These are phyloP conservation scores for Philotrypesis tridentata DNA, from an alignment of 1,140 invertebrate genomes.

Conservation along the genomic window DNA sequence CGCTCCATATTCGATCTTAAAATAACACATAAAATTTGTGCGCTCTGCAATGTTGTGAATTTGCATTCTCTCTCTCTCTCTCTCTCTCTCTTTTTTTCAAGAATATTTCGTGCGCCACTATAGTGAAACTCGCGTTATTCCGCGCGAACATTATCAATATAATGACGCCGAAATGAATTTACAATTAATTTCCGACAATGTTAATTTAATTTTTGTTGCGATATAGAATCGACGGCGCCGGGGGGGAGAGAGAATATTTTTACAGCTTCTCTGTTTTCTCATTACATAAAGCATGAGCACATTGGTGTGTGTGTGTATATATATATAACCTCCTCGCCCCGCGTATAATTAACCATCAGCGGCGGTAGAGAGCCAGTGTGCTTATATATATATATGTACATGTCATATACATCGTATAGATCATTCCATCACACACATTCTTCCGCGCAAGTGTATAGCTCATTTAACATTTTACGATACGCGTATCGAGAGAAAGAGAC, in stretches of 20 bases:
- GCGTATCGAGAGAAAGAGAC: background rate
- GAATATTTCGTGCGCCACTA: too few relatives aligned
- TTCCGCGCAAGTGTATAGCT: background rate
- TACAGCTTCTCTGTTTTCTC: background rate
- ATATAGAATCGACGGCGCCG: background rate
- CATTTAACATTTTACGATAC: slow-evolving; percentile 7
- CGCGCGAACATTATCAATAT: too few relatives aligned
- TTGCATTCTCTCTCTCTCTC: too few relatives aligned
- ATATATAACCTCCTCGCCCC: background rate
- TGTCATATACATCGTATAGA: background rate
- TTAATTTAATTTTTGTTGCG: background rate
- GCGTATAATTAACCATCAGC: background rate
- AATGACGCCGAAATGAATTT: too few relatives aligned
- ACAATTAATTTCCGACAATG: background rate
- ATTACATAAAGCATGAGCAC: background rate
- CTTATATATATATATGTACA: too few relatives aligned
- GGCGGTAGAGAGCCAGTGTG: too few relatives aligned
- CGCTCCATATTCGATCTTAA: too few relatives aligned
- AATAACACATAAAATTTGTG: too few relatives aligned
- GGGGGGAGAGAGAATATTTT: background rate
- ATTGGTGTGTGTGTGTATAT: too few relatives aligned
- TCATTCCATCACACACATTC: background rate
- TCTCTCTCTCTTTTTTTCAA: too few relatives aligned
- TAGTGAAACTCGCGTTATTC: too few relatives aligned
- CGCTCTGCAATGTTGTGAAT: too few relatives aligned